Evolutionary conservation across 2,888 invertebrate genomes (phyloP), one percentile per base, ranked within the genome.

Genomic region (Drosophila robusta): DNA sequence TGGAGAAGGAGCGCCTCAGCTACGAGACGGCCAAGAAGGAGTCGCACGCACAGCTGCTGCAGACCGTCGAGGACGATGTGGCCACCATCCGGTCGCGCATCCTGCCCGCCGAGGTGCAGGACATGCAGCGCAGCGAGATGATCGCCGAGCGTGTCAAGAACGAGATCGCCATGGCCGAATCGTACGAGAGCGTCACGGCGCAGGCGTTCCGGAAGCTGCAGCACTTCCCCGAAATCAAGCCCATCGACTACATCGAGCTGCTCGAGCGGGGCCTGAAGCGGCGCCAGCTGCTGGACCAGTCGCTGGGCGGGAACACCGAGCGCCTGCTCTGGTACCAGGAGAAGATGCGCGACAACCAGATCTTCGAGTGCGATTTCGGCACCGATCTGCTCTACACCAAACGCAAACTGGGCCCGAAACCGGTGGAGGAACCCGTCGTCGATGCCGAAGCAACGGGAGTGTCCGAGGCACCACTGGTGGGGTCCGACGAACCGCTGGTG

Each of bases 1-100:
- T 96, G 74, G 96, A 96, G 79, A 94, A 94, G 73, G 94, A 95
- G 39, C 94, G 95, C 0, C 93, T 95, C 0, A 93, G 93, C 22
- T 92, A 92, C 62, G 74, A 93, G 91, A 88, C 80, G 3, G 86
- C 90, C 14, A 92, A 92, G 16, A 91, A 90, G 54, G 86, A 90
- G 6, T 90, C 91, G 0, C 74, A 90, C 2, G 61, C 68, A 2
- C 74, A 82, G 24, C 75, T 89, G 1, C 61, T 91, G n/a, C 69
- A 77, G 7, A 76, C 66, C 7, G 85, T 91, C 11, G 87, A 89
- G 9, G 89, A 90, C 34, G 91, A 92, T 29, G 74, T 92, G 1
- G 88, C 91, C 6, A 78, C 73, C n/a, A 78, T 92, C 11, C 89
- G 92, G 1, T 67, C 90, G 0, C 78, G 91, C 39, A 88, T 93